These are phyloP conservation scores for Trichopoda pennipes DNA, from an alignment of 2,888 invertebrate genomes.

Conservation along the genomic window DNA sequence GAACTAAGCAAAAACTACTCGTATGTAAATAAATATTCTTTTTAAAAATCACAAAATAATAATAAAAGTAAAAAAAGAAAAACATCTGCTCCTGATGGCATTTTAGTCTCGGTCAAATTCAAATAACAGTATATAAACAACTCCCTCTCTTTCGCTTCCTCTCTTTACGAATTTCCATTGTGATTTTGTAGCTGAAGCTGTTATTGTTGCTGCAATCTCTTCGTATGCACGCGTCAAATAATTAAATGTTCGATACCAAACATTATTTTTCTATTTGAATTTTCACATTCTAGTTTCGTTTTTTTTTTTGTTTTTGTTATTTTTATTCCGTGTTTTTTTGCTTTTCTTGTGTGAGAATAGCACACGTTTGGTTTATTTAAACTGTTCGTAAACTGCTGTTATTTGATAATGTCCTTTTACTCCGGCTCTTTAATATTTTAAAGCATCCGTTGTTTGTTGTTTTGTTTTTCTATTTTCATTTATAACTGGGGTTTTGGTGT, in stretches of 20 bases:
- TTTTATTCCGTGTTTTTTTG: slow-evolving; percentile 12
- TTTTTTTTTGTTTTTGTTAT: slow-evolving; percentile 14
- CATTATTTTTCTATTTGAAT: slow-evolving; percentile 52
- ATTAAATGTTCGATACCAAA: slow-evolving; percentile 39
- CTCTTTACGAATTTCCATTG: slow-evolving; percentile 27
- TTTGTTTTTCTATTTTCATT: slow-evolving; percentile 28
- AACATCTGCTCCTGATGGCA: slow-evolving; percentile 79
- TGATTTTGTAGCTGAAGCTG: slow-evolving; percentile 30
- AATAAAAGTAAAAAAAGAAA: slow-evolving; percentile 67
- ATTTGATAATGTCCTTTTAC: slow-evolving; percentile 56
- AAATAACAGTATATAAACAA: slow-evolving; percentile 30
- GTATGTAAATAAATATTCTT: neutral
- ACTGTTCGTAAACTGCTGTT: slow-evolving; percentile 49
- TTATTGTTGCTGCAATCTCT: slow-evolving; percentile 55
- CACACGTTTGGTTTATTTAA: slow-evolving; percentile 64
- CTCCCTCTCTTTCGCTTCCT: slow-evolving; percentile 3
- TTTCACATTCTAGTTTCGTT: slow-evolving; percentile 49
- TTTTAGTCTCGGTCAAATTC: slow-evolving; percentile 74
- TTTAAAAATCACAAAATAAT: slow-evolving; percentile 60
- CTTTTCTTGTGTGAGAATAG: slow-evolving; percentile 34
- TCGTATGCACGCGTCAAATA: slow-evolving; percentile 61
- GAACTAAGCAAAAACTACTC: slow-evolving; percentile 3
- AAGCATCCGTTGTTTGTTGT: slow-evolving; percentile 38
- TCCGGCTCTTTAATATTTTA: slow-evolving; percentile 15
- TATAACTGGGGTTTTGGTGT: slow-evolving; percentile 25